Conservation (phyloP, 2,113 vertebrate species). For the Osmerus eperlanus region DNA sequence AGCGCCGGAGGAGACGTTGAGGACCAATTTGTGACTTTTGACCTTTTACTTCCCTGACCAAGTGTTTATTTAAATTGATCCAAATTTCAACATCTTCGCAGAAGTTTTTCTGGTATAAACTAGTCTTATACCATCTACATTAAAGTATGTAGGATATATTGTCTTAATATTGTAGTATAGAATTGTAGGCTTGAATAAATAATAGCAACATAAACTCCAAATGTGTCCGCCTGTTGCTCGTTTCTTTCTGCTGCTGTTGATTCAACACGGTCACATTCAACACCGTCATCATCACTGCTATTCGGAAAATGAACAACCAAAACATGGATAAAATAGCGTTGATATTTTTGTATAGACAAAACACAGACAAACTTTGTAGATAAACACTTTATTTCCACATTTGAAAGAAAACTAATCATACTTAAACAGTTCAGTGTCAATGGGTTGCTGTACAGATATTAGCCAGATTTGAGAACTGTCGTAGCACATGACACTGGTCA, state of each 20-base stretch:
- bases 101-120: too few species aligned
- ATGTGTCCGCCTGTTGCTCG: not conserved
- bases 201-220: slow-evolving; percentile 13
- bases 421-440: not conserved
- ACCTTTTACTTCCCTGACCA: not conserved
- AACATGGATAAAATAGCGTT: not conserved
- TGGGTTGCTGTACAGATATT: not conserved
- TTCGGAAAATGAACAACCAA: not conserved
- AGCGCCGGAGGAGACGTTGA: slow-evolving; percentile 45
- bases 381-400: slow-evolving; percentile 1
- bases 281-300: not conserved
- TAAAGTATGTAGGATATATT: too few species aligned
- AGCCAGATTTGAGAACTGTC: not conserved
- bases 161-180: too few species aligned
- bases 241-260: not conserved
- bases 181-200: slow-evolving; percentile 32
- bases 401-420: not conserved
- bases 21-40: not conserved
- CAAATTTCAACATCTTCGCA: too few species aligned
- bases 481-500: not conserved
- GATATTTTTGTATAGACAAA: not conserved
- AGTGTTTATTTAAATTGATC: too few species aligned
- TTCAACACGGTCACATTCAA: too few species aligned
- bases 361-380: not conserved
- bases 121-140: too few species aligned